Conservation (phyloP, 2,797 vertebrate species). For the Gila robusta region DNA sequence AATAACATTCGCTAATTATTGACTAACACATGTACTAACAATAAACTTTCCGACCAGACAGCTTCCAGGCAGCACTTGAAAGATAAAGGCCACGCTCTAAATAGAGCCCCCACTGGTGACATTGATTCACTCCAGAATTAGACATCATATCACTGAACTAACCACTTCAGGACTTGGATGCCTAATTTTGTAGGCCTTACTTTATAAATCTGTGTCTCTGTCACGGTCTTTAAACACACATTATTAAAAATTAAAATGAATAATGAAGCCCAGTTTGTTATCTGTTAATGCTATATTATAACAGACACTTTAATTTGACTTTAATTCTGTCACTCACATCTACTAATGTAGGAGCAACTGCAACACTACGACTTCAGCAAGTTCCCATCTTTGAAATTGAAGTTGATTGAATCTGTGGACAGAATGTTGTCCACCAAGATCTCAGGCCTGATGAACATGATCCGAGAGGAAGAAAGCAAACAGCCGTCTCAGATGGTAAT, state of each 20-base stretch:
- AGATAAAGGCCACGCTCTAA: constrained; percentile 39
- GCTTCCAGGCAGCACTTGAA: constrained; percentile 51
- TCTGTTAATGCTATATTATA: constrained; percentile 1
- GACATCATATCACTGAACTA: constrained; percentile 46
- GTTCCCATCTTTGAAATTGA: constrained; percentile 93
- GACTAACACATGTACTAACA: constrained; percentile 1
- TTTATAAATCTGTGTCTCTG: constrained; percentile 2
- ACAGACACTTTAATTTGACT: constrained; percentile 19
- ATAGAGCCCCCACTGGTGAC: constrained; percentile 39
- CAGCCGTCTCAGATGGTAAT: constrained; percentile 86
- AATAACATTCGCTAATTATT: neutral
- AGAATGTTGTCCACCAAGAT: constrained; percentile 95
- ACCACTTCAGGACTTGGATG: neutral
- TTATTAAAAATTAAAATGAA: neutral
- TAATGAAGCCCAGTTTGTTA: neutral
- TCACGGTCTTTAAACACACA: constrained; percentile 10
- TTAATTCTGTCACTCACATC: constrained; percentile 35
- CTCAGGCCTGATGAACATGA: constrained; percentile 88
- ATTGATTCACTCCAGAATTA: constrained; percentile 48
- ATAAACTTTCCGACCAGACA: constrained; percentile 14
- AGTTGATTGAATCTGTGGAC: constrained; percentile 94
- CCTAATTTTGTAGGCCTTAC: neutral
- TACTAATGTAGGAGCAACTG: constrained; percentile 85
- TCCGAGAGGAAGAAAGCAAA: constrained; percentile 91
- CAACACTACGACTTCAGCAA: constrained; percentile 95